Conservation (phyloP, 2,888 invertebrate species). For the Idaea aversata region DNA sequence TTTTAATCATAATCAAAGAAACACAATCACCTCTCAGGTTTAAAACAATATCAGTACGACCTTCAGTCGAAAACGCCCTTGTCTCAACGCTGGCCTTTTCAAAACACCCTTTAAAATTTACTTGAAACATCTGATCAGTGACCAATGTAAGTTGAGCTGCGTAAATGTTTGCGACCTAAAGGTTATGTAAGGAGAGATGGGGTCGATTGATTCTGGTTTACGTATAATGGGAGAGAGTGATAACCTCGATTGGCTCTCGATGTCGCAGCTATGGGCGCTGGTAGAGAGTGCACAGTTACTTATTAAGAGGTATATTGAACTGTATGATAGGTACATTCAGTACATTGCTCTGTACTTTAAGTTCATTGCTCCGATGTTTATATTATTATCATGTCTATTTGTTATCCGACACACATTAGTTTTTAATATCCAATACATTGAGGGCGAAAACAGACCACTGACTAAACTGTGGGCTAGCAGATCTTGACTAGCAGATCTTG, state of each 20-base stretch:
- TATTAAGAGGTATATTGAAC: not conserved
- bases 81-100: not conserved
- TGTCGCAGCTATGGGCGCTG: not conserved
- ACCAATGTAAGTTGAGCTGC: not conserved
- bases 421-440: too few species aligned
- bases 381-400: too few species aligned
- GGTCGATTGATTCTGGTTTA: constrained; percentile 39
- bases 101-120: not conserved
- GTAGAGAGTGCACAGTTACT: not conserved
- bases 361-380: too few species aligned
- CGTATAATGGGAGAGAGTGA: constrained; percentile 30
- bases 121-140: not conserved
- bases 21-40: not conserved
- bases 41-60: not conserved
- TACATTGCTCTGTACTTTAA: too few species aligned
- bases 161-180: not conserved
- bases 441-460: too few species aligned
- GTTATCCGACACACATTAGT: too few species aligned
- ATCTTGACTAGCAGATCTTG: too few species aligned
- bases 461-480: too few species aligned
- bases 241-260: constrained; percentile 24
- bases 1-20: not conserved
- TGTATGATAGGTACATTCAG: too few species aligned
- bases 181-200: not conserved
- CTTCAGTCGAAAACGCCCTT: not conserved